Evolutionary conservation across 1,140 invertebrate species (phyloP).

Genomic region (Camponotus pennsylvanicus): DNA sequence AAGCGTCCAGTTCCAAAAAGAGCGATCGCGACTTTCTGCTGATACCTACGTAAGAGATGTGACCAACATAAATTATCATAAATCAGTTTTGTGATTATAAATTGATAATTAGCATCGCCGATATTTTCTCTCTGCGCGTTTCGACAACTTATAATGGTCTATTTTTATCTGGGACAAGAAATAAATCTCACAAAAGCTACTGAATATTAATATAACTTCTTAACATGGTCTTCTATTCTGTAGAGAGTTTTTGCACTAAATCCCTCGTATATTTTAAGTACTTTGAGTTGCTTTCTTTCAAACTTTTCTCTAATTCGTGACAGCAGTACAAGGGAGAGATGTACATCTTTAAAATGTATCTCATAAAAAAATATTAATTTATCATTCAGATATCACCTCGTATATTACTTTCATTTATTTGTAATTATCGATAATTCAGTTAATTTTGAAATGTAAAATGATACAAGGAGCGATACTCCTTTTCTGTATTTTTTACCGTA

Average conservation of each 20-base stretch:
- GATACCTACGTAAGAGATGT: conserved; percentile 88
- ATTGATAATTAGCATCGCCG: conserved; percentile 39
- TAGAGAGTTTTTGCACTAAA: conserved; percentile 26
- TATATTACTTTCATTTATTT: not conserved
- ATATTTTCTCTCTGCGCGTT: not conserved
- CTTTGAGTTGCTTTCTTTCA: conserved; percentile 36
- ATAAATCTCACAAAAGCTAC: not conserved
- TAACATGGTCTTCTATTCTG: conserved; percentile 40
- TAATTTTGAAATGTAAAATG: not conserved
- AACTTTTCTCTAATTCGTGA: not conserved
- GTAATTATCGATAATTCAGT: not conserved
- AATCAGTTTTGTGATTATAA: conserved; percentile 31
- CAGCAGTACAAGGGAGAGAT: no score
- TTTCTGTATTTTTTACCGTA: not conserved
- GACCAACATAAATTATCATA: conserved; percentile 39
- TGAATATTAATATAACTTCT: conserved; percentile 42
- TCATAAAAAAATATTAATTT: not conserved
- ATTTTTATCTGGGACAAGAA: conserved; percentile 11
- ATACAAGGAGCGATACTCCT: not conserved
- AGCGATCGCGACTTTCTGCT: conserved; percentile 94
- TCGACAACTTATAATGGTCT: conserved; percentile 28
- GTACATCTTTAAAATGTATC: no score
- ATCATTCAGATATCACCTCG: not conserved
- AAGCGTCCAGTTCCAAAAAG: conserved; percentile 95
- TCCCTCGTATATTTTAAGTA: not conserved